These are phyloP conservation scores for Catharus ustulatus DNA, from an alignment of 2,797 vertebrate species.

Conservation along the genomic window DNA sequence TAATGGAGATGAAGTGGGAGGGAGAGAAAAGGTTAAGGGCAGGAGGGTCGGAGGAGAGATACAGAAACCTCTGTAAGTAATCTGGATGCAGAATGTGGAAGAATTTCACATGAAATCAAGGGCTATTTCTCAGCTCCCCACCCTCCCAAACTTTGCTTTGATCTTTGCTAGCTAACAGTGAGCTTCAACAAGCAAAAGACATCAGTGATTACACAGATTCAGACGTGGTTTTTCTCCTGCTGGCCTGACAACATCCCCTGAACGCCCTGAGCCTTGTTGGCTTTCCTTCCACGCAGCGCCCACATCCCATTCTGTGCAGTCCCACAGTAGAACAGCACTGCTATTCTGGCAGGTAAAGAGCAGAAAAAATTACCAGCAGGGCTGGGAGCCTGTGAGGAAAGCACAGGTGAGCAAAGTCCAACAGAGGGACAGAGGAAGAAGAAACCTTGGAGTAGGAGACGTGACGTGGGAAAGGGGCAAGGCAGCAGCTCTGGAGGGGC, in stretches of 20 bases:
- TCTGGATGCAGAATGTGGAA: background rate
- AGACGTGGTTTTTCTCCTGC: background rate
- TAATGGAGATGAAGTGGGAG: background rate
- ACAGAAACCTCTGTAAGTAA: background rate
- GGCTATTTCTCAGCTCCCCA: background rate
- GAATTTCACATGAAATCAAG: background rate
- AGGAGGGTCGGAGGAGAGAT: background rate
- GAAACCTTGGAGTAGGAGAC: background rate
- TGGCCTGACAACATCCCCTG: background rate
- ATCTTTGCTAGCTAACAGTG: background rate
- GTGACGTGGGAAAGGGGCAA: fast-evolving
- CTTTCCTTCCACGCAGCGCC: background rate
- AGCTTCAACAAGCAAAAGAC: background rate
- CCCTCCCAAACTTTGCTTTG: constrained; percentile 5
- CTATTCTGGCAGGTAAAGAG: background rate
- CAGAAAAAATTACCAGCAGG: background rate
- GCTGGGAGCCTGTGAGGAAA: background rate
- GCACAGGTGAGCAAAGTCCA: background rate
- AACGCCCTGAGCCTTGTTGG: background rate
- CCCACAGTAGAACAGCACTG: background rate
- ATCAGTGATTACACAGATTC: background rate
- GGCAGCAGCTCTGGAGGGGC: background rate
- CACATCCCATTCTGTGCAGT: background rate
- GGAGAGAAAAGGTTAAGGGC: background rate
- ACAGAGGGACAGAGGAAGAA: background rate